Base-by-base conservation (phyloP, 2,797 vertebrate genomes). In the Limosa lapponica region DNA sequence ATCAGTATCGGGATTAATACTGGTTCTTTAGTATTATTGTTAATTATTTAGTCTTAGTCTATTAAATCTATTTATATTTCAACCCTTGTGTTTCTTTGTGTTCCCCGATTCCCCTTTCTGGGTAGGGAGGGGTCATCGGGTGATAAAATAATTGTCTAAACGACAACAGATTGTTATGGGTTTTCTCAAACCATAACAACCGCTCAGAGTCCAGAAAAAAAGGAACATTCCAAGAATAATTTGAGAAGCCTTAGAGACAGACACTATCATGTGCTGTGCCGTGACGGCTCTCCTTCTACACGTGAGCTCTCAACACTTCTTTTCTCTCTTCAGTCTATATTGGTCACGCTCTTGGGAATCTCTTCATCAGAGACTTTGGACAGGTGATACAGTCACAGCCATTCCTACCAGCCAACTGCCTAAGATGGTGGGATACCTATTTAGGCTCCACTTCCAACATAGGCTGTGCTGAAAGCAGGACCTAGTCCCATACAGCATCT, bases 401-500 rank as follows among this genome's bases (percentile, higher is more conserved):
- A 10, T 55, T 87, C 28, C 72, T 10, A 44, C 41, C 16, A 70
- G 28, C 27, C 41, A 24, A 3, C 43, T 34, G 59, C 41, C 52
- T 10, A 6, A 12, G 69, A 24, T 11, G 28, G 37, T 11, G 10
- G 13, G 23, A 74, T 5, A 44, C 32, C 65, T 30, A 2, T 2
- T 16, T 0, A 46, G 61, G 69, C n/a, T 86, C 7, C 36, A 19
- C 19, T 34, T 27, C 64, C 41, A 59, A 41, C 20, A 37, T 0
- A 4, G n/a, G 37, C 39, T 58, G 32, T 13, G 55, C 49, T 30
- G 82, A 82, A 75, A 87, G 54, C 66, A 82, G 34, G 34, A 87
- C 34, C 37, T 10, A 2, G 0, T 16, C 49, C 66, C 34, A 6
- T 0, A 36, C 61, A 41, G 41, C 0, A 0, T 16, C 28, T 75